Conservation (phyloP, 2,797 vertebrate species). For the Mallotus villosus region DNA sequence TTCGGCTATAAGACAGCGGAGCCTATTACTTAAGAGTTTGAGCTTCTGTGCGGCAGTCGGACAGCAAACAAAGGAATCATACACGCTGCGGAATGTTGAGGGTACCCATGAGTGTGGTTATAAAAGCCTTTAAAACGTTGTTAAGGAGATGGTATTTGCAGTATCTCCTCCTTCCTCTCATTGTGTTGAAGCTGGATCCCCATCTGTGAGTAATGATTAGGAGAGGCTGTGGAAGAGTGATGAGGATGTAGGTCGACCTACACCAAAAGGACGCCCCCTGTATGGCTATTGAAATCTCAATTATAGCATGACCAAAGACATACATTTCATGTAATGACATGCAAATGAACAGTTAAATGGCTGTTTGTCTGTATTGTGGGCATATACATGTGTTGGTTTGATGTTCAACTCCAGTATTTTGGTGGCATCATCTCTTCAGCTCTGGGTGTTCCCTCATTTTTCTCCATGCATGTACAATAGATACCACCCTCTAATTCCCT, state of each 20-base stretch:
- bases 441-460: background rate
- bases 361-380: background rate
- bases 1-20: slow-evolving; percentile 13
- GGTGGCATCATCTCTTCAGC: background rate
- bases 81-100: slow-evolving; percentile 48
- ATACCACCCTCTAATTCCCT: background rate
- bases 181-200: slow-evolving; percentile 34
- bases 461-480: background rate
- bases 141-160: slow-evolving; percentile 42
- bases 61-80: slow-evolving; percentile 51
- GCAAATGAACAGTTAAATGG: background rate
- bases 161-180: slow-evolving; percentile 57
- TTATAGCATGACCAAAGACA: slow-evolving; percentile 9
- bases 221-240: slow-evolving; percentile 2
- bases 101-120: slow-evolving; percentile 53
- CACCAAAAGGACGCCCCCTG: slow-evolving; percentile 28
- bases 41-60: slow-evolving; percentile 55
- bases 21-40: slow-evolving; percentile 29
- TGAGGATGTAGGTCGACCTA: background rate
- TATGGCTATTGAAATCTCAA: slow-evolving; percentile 6
- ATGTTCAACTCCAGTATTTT: background rate
- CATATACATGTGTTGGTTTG: background rate
- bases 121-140: slow-evolving; percentile 45
- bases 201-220: slow-evolving; percentile 63
- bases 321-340: slow-evolving; percentile 8